Evolutionary conservation across 2,888 invertebrate species (phyloP), one percentile per base, ranked within the genome.

Genomic region (Brachyptera risi): DNA sequence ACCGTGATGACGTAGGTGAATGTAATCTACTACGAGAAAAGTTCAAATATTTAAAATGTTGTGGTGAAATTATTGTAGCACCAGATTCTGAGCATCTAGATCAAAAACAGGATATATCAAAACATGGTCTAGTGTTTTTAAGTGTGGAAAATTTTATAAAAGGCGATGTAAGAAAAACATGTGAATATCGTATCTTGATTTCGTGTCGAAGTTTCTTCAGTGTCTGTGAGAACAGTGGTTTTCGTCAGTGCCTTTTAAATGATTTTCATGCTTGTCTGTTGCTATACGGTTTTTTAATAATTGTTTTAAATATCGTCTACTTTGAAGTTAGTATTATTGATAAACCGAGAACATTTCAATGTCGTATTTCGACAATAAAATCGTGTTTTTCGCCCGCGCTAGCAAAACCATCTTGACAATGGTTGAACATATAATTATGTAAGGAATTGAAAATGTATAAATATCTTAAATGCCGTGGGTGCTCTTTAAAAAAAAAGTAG

Each of bases 331-430:
- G 3, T 4, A 38, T 38, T n/a, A 38, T 38, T n/a, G 40, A 15
- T 38, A 38, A n/a, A n/a, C n/a, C n/a, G n/a, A n/a, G n/a, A n/a
- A n/a, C n/a, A n/a, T n/a, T n/a, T n/a, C n/a, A n/a, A n/a, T n/a
- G 5, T 11, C 40, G 40, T 35, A 19, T 19, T 37, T 38, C 15
- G 42, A n/a, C n/a, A 40, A 35, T 7, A 23, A 38, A 50, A 17
- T 47, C 21, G 50, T 59, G 60, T 54, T 60, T 47, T 44, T 42
- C 50, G 42, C 61, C 61, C 17, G 50, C 58, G 1, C 44, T 61
- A 15, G 50, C 58, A 7, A 50, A 50, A 40, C 61, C 61, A 21
- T 61, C 61, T 51, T 61, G 61, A 61, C 61, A 60, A 31, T 54
- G 27, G 37, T 19, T 21, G 5, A 44, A 19, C 5, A 15, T 27